Evolutionary conservation across 2,113 vertebrate species (phyloP).

Genomic region (Cygnus buccinator): DNA sequence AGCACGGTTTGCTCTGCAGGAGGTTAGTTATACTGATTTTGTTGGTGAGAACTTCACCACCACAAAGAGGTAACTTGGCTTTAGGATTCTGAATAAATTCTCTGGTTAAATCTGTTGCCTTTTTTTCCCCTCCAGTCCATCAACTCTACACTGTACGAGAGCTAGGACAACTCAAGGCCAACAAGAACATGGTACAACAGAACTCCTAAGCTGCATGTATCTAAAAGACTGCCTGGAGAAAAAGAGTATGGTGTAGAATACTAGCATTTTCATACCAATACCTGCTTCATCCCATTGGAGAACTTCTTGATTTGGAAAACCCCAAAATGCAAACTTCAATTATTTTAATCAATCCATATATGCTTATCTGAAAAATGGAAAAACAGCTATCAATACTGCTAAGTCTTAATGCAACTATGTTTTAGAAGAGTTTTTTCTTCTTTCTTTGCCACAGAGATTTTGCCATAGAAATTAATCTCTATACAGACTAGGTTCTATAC

Average conservation of each 20-base stretch:
- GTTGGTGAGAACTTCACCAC: neutral
- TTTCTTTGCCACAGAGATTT: neutral
- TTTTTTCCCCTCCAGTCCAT: neutral
- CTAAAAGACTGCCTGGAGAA: neutral
- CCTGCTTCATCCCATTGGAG: neutral
- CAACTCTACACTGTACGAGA: neutral
- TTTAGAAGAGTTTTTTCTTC: neutral
- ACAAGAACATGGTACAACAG: neutral
- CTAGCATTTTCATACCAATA: neutral
- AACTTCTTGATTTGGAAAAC: neutral
- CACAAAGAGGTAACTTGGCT: neutral
- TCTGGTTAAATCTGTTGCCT: neutral
- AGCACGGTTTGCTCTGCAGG: neutral
- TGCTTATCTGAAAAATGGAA: neutral
- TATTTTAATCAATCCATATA: neutral
- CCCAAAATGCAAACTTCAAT: neutral
- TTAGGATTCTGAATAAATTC: neutral
- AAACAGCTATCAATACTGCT: neutral
- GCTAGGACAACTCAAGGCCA: neutral
- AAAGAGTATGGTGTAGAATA: neutral
- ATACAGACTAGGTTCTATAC: neutral
- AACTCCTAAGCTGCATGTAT: neutral
- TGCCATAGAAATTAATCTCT: neutral
- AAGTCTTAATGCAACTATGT: neutral
- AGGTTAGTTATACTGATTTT: neutral